phyloP scores from a whole-genome alignment of 2,113 vertebrate species.

The Platysternon megacephalum region DNA sequence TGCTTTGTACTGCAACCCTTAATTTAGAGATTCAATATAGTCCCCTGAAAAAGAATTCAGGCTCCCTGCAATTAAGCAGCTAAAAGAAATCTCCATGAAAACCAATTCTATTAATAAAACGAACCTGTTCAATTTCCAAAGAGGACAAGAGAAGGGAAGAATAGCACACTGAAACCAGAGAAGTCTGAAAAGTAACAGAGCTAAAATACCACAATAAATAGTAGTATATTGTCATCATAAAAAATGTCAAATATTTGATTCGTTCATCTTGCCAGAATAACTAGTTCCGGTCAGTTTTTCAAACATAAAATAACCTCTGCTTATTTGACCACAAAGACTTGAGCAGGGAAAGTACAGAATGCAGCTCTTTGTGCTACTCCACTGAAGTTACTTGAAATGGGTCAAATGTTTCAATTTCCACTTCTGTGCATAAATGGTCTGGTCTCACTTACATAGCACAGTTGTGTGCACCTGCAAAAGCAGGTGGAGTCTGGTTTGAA shows the following conservation, averaged over 20 bases:
- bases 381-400: slow-evolving; percentile 38
- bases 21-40: not conserved
- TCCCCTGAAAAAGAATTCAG: not conserved
- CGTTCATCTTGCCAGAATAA: not conserved
- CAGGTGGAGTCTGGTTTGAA: slow-evolving; percentile 45
- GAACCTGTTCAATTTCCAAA: not conserved
- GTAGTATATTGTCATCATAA: not conserved
- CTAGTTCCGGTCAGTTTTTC: not conserved
- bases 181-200: not conserved
- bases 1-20: not conserved
- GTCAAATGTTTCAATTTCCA: slow-evolving; percentile 25
- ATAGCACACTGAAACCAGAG: not conserved
- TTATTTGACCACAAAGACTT: not conserved
- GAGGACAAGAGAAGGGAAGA: not conserved
- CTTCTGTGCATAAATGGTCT: not conserved
- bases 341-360: slow-evolving; percentile 22
- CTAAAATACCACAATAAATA: not conserved
- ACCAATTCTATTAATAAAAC: slow-evolving; percentile 57
- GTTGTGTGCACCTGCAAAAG: not conserved
- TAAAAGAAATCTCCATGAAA: not conserved
- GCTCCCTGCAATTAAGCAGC: not conserved
- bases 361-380: not conserved
- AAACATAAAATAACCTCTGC: not conserved
- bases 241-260: slow-evolving; percentile 15
- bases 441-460: slow-evolving; percentile 1